These are phyloP conservation scores for Volucella inflata DNA, from an alignment of 2,888 invertebrate genomes.

Conservation along the genomic window DNA sequence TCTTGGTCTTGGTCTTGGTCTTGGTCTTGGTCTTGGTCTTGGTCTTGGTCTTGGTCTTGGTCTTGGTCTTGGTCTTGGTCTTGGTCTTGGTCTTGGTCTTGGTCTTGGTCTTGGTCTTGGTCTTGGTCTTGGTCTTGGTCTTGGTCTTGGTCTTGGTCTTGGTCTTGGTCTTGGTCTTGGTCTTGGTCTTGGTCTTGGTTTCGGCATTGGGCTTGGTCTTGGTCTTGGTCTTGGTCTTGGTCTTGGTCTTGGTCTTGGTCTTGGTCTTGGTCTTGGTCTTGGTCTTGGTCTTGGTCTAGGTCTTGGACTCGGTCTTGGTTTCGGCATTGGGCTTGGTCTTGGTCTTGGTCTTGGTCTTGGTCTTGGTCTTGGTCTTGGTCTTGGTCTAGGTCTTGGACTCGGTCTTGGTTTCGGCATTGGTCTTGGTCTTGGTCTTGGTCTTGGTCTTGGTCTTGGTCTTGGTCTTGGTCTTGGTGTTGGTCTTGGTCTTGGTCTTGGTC, in stretches of 20 bases:
- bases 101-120: constrained; percentile 11
- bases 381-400: too few species aligned
- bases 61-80: constrained; percentile 14
- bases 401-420: too few species aligned
- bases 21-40: constrained; percentile 14
- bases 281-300: constrained; percentile 14
- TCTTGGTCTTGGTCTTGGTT: constrained; percentile 16
- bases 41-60: constrained; percentile 20
- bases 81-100: constrained; percentile 2
- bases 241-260: constrained; percentile 12
- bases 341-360: too few species aligned
- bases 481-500: too few species aligned
- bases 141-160: constrained; percentile 20
- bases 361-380: too few species aligned
- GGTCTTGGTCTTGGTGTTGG: too few species aligned
- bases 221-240: constrained; percentile 16
- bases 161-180: constrained; percentile 20
- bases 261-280: constrained; percentile 20
- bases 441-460: too few species aligned
- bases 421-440: too few species aligned
- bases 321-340: constrained; percentile 1
- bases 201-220: constrained; percentile 14
- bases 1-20: constrained; percentile 18
- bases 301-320: too few species aligned
- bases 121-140: constrained; percentile 18